A percentile compares a stretch with the other conserved stretches of the same genome.
These are phyloP conservation scores for Tachyglossus aculeatus DNA, from an alignment of 2,797 vertebrate species.

Conservation along the genomic window DNA sequence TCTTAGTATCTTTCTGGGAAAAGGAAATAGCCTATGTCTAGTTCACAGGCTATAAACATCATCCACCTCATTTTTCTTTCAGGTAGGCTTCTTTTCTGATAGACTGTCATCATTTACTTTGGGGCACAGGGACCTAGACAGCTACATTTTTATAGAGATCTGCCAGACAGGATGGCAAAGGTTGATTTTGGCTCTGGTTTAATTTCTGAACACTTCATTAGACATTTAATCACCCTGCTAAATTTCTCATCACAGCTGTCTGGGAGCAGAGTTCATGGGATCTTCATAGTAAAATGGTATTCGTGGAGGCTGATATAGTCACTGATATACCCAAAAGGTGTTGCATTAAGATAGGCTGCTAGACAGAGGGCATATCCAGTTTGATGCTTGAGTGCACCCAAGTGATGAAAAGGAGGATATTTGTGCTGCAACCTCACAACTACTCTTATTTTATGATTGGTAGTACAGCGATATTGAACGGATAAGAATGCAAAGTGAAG, in stretches of 20 bases:
- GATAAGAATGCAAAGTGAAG: conserved; percentile 26
- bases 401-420: conserved; percentile 2
- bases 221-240: conserved; percentile 3
- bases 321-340: background rate
- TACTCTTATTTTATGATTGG: background rate
- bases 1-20: too few species aligned
- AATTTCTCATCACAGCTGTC: background rate
- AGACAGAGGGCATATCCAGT: background rate
- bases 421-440: background rate
- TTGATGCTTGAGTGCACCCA: background rate
- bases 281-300: background rate
- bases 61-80: conserved; percentile 13
- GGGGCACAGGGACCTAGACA: background rate
- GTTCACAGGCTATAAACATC: conserved; percentile 1
- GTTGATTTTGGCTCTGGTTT: background rate
- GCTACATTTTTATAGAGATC: background rate
- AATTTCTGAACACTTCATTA: background rate
- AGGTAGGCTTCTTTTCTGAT: background rate
- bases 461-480: background rate
- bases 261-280: background rate
- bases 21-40: background rate
- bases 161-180: background rate
- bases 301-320: background rate
- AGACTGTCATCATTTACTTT: background rate
- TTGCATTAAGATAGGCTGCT: background rate